A percentile compares a stretch with the other conserved stretches of the same genome.
Conservation (phyloP, 2,113 vertebrate species). For the Sinocyclocheilus rhinocerous region DNA sequence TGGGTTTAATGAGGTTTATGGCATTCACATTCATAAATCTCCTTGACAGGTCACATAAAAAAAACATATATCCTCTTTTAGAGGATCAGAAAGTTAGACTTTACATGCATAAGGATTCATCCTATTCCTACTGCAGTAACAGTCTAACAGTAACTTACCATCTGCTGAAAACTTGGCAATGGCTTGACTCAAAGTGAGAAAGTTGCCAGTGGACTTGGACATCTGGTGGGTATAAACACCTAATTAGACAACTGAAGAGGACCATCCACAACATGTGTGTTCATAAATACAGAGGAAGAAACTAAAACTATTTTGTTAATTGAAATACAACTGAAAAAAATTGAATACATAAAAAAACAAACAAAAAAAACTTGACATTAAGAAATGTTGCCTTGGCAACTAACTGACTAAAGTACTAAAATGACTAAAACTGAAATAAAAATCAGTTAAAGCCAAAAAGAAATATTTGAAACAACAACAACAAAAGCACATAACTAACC, state of each 20-base stretch:
- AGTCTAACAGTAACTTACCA: conserved; percentile 76
- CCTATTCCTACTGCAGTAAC: not conserved
- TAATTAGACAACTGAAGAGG: not conserved
- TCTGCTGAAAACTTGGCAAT: conserved; percentile 95
- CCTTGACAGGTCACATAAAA: not conserved
- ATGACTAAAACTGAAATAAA: not conserved
- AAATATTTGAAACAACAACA: no score
- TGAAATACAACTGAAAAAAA: not conserved
- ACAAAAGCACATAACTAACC: not conserved
- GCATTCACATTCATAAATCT: not conserved
- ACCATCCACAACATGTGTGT: not conserved
- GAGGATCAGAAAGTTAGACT: not conserved
- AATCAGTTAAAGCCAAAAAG: no score
- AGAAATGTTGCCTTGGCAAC: not conserved
- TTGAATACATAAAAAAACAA: not conserved
- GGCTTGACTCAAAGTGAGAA: conserved; percentile 89
- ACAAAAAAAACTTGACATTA: not conserved
- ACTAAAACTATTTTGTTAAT: not conserved
- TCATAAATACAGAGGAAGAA: not conserved
- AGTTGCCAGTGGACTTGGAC: conserved; percentile 99
- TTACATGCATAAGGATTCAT: not conserved
- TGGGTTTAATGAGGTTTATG: not conserved
- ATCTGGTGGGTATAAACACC: conserved; percentile 79
- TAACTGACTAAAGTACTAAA: not conserved
- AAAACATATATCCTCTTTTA: not conserved